Evolutionary conservation across 2,888 invertebrate genomes (phyloP).

Genomic region (Crematogaster levior): DNA sequence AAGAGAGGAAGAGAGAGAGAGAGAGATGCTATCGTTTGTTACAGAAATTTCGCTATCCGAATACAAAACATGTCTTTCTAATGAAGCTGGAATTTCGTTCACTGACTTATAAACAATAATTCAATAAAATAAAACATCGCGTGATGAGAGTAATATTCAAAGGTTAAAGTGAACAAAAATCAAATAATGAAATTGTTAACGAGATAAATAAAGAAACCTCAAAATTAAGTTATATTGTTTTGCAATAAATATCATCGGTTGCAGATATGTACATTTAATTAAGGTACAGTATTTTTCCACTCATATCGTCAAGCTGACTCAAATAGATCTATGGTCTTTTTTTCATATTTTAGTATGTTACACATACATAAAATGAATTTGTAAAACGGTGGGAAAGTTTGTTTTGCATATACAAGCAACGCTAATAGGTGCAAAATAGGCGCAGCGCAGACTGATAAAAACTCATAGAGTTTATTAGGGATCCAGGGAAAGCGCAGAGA

Average conservation of each 20-base stretch:
- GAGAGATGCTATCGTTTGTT: background rate
- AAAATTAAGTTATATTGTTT: background rate
- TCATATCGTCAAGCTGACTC: background rate
- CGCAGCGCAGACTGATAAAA: slow-evolving; percentile 13
- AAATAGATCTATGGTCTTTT: background rate
- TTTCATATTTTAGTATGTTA: background rate
- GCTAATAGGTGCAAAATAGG: slow-evolving; percentile 36
- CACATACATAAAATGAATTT: background rate
- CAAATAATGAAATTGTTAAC: background rate
- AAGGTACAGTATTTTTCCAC: background rate
- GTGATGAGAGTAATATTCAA: background rate
- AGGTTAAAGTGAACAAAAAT: background rate
- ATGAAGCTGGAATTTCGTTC: background rate
- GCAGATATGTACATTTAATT: background rate
- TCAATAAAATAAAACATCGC: background rate
- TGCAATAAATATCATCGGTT: background rate
- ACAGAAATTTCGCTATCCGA: background rate
- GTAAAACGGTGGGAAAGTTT: background rate
- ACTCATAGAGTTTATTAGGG: slow-evolving; percentile 36
- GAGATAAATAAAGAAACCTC: background rate
- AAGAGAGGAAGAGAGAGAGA: too few species aligned
- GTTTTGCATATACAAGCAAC: background rate
- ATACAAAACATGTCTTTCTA: background rate
- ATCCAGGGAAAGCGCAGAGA: background rate
- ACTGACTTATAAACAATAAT: background rate